These are phyloP conservation scores for Ophion slaviceki DNA, from an alignment of 2,888 invertebrate species.

Conservation along the genomic window DNA sequence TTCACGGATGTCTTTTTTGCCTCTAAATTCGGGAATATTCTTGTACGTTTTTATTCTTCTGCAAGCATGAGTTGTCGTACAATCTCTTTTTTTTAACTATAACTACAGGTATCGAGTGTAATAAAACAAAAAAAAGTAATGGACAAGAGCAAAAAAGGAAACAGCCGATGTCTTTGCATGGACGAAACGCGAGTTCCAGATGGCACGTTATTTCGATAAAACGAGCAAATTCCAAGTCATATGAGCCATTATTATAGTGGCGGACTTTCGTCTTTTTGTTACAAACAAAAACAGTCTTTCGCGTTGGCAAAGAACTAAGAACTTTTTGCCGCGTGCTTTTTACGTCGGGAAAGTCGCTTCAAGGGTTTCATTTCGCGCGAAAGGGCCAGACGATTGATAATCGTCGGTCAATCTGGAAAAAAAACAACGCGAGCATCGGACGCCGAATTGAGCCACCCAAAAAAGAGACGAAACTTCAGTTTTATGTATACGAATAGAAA, in stretches of 20 bases:
- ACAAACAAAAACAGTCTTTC: neutral
- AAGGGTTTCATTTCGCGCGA: neutral
- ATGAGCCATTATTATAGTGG: neutral
- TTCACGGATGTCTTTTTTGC: no score
- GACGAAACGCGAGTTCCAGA: slow-evolving; percentile 12
- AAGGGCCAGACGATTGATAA: neutral
- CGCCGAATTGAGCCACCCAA: neutral
- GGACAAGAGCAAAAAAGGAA: slow-evolving; percentile 1
- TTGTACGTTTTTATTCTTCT: no score
- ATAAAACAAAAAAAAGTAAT: neutral
- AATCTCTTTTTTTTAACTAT: no score
- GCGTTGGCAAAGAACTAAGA: no score
- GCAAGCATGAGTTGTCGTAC: no score
- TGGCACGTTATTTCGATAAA: slow-evolving; percentile 10
- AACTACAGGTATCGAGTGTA: neutral
- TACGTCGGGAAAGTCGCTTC: neutral
- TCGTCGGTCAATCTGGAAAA: neutral
- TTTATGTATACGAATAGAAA: neutral
- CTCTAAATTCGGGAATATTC: no score
- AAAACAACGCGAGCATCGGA: neutral
- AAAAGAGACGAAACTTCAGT: neutral
- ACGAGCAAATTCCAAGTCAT: neutral
- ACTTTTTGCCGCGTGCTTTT: no score
- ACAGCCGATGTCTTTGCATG: slow-evolving; percentile 11
- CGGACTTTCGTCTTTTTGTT: neutral